Evolutionary conservation across 2,113 vertebrate genomes (phyloP).

Genomic region (Callipepla squamata): DNA sequence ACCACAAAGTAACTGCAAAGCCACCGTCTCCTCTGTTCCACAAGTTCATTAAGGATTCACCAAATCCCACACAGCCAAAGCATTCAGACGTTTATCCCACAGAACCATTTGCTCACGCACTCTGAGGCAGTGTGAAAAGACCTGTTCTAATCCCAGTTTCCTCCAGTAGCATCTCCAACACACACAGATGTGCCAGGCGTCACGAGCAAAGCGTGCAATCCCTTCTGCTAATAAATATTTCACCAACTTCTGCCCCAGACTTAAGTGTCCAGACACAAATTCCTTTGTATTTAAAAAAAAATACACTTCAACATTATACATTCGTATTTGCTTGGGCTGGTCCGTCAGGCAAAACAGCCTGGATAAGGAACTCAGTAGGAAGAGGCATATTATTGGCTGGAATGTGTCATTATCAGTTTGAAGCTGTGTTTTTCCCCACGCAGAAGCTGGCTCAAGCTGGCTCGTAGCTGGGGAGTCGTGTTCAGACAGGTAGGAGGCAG

Average conservation of each 20-base stretch:
- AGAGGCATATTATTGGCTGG: background rate
- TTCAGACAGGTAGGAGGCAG: background rate
- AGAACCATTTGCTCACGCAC: background rate
- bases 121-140: background rate
- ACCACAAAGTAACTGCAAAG: slow-evolving; percentile 22
- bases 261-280: background rate
- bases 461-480: fast-evolving
- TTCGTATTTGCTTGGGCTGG: background rate
- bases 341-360: background rate
- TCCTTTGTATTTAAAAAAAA: background rate
- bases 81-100: background rate
- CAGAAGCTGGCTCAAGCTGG: background rate
- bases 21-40: background rate
- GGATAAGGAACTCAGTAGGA: background rate
- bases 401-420: background rate
- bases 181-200: background rate
- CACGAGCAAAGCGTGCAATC: background rate
- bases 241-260: background rate
- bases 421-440: background rate
- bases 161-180: background rate
- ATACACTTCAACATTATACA: background rate
- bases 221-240: background rate
- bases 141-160: background rate
- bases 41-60: background rate
- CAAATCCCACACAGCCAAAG: background rate